Percentiles rank a stretch among this genome's conserved stretches.
These are phyloP conservation scores for Cochlearius cochlearius DNA, from an alignment of 2,113 vertebrate species.

Conservation along the genomic window DNA sequence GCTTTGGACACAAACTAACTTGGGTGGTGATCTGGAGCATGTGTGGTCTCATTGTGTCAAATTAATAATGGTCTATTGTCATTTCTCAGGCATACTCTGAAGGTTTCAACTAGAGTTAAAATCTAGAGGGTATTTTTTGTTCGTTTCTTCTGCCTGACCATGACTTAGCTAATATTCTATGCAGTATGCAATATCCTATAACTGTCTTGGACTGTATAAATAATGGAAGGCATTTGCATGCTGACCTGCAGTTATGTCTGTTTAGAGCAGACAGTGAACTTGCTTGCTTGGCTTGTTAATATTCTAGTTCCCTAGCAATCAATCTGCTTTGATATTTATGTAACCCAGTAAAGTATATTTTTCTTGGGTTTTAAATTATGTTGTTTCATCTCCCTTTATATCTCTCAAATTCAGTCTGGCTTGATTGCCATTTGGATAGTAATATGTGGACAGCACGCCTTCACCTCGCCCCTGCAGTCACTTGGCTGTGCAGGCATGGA, in stretches of 20 bases:
- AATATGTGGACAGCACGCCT: background rate
- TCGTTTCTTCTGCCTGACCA: background rate
- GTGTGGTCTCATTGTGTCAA: background rate
- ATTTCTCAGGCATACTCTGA: background rate
- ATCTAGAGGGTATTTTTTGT: background rate
- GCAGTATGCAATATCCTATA: background rate
- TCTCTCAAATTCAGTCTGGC: constrained; percentile 11
- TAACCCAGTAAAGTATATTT: constrained; percentile 33
- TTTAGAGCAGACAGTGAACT: constrained; percentile 22
- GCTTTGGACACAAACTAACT: background rate
- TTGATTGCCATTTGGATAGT: constrained; percentile 34
- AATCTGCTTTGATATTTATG: constrained; percentile 64
- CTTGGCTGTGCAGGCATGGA: background rate
- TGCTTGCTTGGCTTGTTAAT: constrained; percentile 60
- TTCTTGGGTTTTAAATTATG: constrained; percentile 24
- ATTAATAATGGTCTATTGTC: background rate
- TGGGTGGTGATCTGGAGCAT: background rate
- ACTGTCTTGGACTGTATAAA: constrained; percentile 32
- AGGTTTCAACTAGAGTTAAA: background rate
- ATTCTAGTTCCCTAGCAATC: constrained; percentile 48
- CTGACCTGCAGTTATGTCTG: constrained; percentile 27
- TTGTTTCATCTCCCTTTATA: background rate
- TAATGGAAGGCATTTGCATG: constrained; percentile 37
- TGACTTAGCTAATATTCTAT: background rate
- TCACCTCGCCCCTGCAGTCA: background rate